Evolutionary conservation across 2,888 invertebrate genomes (phyloP).

Genomic region (Epirrhoe alternata): DNA sequence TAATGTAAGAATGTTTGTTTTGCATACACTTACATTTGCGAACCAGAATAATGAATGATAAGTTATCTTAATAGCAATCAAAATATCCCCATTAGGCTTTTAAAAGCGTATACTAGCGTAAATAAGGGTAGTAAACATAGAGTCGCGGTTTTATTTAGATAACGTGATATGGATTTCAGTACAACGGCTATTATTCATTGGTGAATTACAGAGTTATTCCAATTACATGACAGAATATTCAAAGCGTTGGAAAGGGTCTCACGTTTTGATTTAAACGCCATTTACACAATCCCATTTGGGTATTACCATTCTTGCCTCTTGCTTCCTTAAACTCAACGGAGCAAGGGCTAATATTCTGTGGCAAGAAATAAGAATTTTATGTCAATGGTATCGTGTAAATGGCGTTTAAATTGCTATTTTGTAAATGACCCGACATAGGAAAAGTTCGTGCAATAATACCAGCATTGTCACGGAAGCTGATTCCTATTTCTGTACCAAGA

Average conservation of each 20-base stretch:
- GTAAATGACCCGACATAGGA: slow-evolving; percentile 46
- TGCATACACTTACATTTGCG: neutral
- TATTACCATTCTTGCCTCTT: no score
- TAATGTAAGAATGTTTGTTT: neutral
- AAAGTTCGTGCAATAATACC: slow-evolving; percentile 57
- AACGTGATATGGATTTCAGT: neutral
- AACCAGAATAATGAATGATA: neutral
- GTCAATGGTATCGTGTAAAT: no score
- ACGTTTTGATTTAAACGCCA: slow-evolving; percentile 46
- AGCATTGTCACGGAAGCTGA: slow-evolving; percentile 66
- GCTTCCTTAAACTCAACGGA: no score
- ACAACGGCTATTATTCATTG: neutral
- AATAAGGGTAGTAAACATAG: neutral
- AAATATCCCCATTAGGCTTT: no score
- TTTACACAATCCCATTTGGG: no score
- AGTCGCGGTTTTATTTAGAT: neutral
- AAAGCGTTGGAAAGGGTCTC: slow-evolving; percentile 56
- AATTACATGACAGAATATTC: slow-evolving; percentile 46
- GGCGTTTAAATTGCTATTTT: slow-evolving; percentile 37
- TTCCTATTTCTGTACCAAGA: slow-evolving; percentile 55
- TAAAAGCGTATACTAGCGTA: no score
- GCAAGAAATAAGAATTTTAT: no score
- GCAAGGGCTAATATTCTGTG: no score
- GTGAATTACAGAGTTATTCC: slow-evolving; percentile 33
- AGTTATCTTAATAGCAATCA: no score